Percentiles rank a stretch among this genome's conserved stretches.
Evolutionary conservation across 2,888 invertebrate genomes (phyloP).

Genomic region (Thalpophila matura): DNA sequence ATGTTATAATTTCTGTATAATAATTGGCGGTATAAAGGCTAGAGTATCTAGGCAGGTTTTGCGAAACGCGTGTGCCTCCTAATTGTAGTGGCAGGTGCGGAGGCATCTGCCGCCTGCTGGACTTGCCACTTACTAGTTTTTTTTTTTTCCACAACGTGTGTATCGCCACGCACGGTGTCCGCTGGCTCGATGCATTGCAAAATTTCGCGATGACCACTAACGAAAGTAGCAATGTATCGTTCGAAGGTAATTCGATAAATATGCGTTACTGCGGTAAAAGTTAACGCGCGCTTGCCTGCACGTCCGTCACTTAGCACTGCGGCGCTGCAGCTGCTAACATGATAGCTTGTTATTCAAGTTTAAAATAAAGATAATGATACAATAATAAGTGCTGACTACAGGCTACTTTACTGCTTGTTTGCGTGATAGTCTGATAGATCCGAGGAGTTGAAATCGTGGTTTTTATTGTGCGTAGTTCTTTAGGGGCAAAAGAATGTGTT

Average conservation of each 20-base stretch:
- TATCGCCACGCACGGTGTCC: constrained; percentile 67
- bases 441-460: constrained; percentile 28
- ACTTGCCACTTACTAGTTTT: constrained; percentile 79
- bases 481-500: constrained; percentile 70
- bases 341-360: constrained; percentile 76
- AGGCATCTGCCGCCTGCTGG: constrained; percentile 86
- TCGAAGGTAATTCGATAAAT: constrained; percentile 65
- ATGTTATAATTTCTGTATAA: constrained; percentile 44
- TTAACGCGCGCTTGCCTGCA: constrained; percentile 67
- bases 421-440: constrained; percentile 17
- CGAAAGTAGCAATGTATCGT: constrained; percentile 75
- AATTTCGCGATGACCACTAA: constrained; percentile 67
- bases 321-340: constrained; percentile 74
- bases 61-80: constrained; percentile 82
- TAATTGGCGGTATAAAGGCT: constrained; percentile 55
- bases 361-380: constrained; percentile 63
- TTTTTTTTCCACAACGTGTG: constrained; percentile 75
- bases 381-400: constrained; percentile 38
- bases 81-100: constrained; percentile 86
- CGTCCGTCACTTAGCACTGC: constrained; percentile 70
- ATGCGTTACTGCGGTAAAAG: constrained; percentile 67
- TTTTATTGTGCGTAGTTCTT: constrained; percentile 60
- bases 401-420: constrained; percentile 23
- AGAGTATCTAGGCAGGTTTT: constrained; percentile 64
- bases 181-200: constrained; percentile 66